Percentiles rank a stretch among this genome's conserved stretches.
Evolutionary conservation across 2,113 vertebrate genomes (phyloP).

Genomic region (Rousettus leschenaultii): DNA sequence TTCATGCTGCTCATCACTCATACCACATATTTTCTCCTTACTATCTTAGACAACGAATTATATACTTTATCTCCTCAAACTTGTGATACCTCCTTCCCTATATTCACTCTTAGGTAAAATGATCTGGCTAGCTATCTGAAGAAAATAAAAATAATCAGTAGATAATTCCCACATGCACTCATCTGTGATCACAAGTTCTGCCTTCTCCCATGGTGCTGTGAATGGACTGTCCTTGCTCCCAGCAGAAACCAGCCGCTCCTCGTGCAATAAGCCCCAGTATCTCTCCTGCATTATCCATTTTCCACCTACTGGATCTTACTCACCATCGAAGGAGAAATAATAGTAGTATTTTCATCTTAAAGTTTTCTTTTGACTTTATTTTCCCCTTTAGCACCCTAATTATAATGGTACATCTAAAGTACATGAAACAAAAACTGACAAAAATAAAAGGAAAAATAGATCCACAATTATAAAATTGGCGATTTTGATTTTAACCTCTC

Average conservation of each 20-base stretch:
- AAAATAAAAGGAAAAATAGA: not conserved
- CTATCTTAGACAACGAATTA: not conserved
- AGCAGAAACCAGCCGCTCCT: not conserved
- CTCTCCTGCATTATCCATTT: not conserved
- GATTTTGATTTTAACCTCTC: not conserved
- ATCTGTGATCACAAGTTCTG: not conserved
- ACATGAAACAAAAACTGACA: not conserved
- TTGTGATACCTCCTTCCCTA: not conserved
- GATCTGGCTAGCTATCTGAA: not conserved
- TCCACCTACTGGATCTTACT: not conserved
- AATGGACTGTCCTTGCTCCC: not conserved
- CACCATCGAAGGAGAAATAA: not conserved
- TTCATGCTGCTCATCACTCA: not conserved
- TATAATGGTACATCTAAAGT: not conserved
- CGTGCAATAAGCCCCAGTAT: not conserved
- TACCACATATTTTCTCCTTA: accelerated
- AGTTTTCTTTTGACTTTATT: not conserved
- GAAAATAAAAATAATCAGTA: not conserved
- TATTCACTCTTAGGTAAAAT: not conserved
- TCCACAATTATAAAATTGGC: not conserved
- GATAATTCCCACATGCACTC: not conserved
- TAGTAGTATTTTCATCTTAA: not conserved
- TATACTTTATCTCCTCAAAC: not conserved
- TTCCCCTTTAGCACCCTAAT: not conserved
- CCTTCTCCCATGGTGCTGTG: not conserved